A percentile compares a stretch with the other conserved stretches of the same genome.
phyloP scores from a whole-genome alignment of 2,797 vertebrate species.

The Somateria mollissima region DNA sequence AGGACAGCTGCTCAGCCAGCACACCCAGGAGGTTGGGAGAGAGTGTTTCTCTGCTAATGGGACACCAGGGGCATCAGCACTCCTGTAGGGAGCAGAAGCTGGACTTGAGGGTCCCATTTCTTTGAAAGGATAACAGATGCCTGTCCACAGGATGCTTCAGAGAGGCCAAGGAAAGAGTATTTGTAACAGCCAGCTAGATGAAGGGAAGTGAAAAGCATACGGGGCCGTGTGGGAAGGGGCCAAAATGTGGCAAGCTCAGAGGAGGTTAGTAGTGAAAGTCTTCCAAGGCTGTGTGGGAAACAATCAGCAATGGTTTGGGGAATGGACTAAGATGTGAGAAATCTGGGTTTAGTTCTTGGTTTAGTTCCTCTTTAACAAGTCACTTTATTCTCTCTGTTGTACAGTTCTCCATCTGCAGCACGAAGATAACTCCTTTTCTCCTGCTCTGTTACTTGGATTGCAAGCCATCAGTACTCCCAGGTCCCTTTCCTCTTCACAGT shows the following conservation, averaged over 20 bases:
- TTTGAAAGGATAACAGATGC: background rate
- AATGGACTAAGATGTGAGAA: background rate
- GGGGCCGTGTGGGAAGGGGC: background rate
- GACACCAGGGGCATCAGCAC: background rate
- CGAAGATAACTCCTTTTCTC: background rate
- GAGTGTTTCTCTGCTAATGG: background rate
- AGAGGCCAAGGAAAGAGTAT: background rate
- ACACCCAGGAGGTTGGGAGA: background rate
- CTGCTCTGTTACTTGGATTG: background rate
- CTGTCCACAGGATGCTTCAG: background rate
- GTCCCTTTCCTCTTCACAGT: no score
- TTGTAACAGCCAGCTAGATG: background rate
- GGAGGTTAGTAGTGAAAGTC: background rate
- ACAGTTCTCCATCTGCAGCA: background rate
- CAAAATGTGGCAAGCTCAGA: slow-evolving; percentile 2
- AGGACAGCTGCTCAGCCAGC: background rate
- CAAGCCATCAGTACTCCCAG: background rate
- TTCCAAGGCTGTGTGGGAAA: background rate
- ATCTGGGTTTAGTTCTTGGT: background rate
- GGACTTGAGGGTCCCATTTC: background rate
- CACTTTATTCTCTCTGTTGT: background rate
- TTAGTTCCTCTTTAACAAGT: background rate
- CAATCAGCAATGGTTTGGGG: background rate
- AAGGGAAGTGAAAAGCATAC: background rate
- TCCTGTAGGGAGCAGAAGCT: background rate